phyloP scores from a whole-genome alignment of 2,888 invertebrate species.

The Pilophorus perplexus region DNA sequence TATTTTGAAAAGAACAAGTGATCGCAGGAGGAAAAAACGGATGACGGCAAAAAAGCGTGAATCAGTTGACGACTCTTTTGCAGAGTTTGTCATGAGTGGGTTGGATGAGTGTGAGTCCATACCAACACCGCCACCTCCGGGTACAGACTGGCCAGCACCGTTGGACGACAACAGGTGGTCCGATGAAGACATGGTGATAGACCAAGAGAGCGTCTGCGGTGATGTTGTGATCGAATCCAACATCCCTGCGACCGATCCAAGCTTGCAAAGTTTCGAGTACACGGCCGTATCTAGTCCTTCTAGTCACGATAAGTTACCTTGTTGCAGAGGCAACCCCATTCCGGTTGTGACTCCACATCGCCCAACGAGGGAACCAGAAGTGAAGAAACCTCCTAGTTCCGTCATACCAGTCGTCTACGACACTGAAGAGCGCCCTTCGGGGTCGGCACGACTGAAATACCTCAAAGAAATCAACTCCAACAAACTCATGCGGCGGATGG shows the following conservation, averaged over 20 bases:
- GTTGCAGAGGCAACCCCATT: conserved; percentile 29
- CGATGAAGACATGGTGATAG: conserved; percentile 29
- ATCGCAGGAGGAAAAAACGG: conserved; percentile 31
- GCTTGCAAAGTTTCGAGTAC: not conserved
- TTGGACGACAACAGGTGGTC: conserved; percentile 13
- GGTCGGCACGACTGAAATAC: not conserved
- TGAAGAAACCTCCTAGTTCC: not conserved
- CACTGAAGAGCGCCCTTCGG: not conserved
- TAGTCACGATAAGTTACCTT: conserved; percentile 26
- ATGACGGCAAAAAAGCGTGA: conserved; percentile 1
- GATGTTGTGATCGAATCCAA: conserved; percentile 2
- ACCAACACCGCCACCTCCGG: conserved; percentile 17
- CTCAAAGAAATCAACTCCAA: conserved; percentile 21
- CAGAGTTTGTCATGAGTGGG: conserved; percentile 28
- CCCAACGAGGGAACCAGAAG: conserved; percentile 14
- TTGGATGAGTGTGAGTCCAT: not conserved
- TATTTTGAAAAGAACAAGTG: conserved; percentile 39
- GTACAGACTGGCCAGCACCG: not conserved
- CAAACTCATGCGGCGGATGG: too few species aligned
- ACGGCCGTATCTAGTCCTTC: not conserved
- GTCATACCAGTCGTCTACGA: not conserved
- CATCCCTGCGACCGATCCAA: not conserved
- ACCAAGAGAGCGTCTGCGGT: not conserved
- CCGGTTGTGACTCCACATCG: conserved; percentile 21
- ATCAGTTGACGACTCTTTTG: conserved; percentile 35